Conservation (phyloP, 2,888 invertebrate genomes). For the Antitype chi region DNA sequence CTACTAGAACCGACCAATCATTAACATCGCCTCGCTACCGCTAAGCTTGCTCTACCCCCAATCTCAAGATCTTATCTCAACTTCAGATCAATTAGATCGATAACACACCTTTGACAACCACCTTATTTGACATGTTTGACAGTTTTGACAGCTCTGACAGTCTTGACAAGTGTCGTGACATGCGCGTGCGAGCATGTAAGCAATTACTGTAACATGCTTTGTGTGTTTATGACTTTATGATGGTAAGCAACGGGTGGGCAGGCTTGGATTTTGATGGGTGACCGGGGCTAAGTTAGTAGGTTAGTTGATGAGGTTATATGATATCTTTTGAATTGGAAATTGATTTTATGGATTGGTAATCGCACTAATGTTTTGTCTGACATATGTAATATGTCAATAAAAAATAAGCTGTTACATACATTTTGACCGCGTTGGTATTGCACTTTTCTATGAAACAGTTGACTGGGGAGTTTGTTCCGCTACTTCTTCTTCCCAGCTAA, state of each 20-base stretch:
- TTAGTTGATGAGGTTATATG: background rate
- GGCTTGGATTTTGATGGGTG: slow-evolving; percentile 54
- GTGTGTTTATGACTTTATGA: slow-evolving; percentile 59
- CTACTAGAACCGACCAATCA: background rate
- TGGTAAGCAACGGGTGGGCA: slow-evolving; percentile 31
- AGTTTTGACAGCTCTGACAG: slow-evolving; percentile 63
- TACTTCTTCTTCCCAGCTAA: too few species aligned
- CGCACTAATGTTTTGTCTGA: background rate
- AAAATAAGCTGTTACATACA: too few species aligned
- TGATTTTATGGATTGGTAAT: background rate
- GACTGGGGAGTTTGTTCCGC: too few species aligned
- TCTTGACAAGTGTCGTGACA: slow-evolving; percentile 69
- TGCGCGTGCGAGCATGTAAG: slow-evolving; percentile 63
- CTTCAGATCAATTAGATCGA: slow-evolving; percentile 76
- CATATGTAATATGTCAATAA: too few species aligned
- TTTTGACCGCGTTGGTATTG: too few species aligned
- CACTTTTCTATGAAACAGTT: too few species aligned
- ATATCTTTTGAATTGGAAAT: background rate
- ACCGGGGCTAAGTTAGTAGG: background rate
- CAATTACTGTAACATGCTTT: slow-evolving; percentile 66
- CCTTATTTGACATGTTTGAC: slow-evolving; percentile 65
- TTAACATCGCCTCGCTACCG: background rate
- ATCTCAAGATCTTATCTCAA: slow-evolving; percentile 58
- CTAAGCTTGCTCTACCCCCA: slow-evolving; percentile 32
- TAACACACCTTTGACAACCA: slow-evolving; percentile 69